Base-by-base conservation (phyloP, 2,113 vertebrate genomes). In the Austrofundulus limnaeus region DNA sequence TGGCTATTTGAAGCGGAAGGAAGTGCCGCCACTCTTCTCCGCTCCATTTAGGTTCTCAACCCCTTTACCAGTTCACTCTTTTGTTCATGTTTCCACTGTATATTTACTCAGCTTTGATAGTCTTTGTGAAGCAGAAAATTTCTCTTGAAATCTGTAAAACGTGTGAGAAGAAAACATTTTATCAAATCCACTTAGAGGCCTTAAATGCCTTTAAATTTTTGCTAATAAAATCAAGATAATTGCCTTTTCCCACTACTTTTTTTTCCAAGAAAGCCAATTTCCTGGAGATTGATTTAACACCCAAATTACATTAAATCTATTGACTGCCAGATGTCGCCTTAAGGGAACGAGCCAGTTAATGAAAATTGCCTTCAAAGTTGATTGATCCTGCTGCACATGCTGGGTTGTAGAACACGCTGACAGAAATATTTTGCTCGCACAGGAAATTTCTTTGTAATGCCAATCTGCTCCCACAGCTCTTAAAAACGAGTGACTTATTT, bases 321-420 rank as follows among this genome's bases (percentile, higher is more conserved):
- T 43, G 41, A 69, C 48, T 75, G 56, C 67, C 66, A 65, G 59
- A 66, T 50, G 52, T 72, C 72, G 52, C 57, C 68, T 43, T 25
- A 0, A 9, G 58, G 58, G 62, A 66, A 38, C 49, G 23, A 48
- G 63, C 52, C 69, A 68, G 51, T 2, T 15, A 70, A 75, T 75
- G 69, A 78, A 70, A 61, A 47, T 58, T 78, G 48, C 61, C n/a
- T 52, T 82, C 57, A 75, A 63, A 69, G 75, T 78, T 58, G 46
- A 58, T 60, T 70, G 57, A 66, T 78, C 47, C 64, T 20, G 45
- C 45, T 47, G 12, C 46, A 9, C 54, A 50, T 60, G 23, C 37
- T 62, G 37, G 11, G 5, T 13, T 19, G 43, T 20, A 37, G 34
- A 38, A 74, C 52, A 60, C 15, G 54, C 42, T 60, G n/a, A 37